A percentile compares a stretch with the other conserved stretches of the same genome.
These are phyloP conservation scores for Pseudanteris insignis DNA, from an alignment of 2,888 invertebrate genomes.

Conservation along the genomic window DNA sequence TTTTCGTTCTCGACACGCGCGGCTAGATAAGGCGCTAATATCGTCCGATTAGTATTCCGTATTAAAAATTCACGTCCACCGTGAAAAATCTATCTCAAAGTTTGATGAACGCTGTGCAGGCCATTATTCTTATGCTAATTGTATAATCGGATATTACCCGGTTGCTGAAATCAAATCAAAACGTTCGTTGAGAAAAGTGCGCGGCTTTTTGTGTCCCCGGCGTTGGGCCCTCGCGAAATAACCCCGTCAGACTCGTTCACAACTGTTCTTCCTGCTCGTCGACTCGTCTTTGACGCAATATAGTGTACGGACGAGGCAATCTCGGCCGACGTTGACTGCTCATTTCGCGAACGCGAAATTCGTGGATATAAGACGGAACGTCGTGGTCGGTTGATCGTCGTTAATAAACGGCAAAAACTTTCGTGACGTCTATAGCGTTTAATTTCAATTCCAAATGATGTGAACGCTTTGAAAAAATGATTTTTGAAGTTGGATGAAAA, in stretches of 20 bases:
- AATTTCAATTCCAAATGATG: no score
- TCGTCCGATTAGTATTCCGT: conserved; percentile 60
- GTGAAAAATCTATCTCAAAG: conserved; percentile 65
- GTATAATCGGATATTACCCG: conserved; percentile 51
- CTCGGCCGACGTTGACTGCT: conserved; percentile 44
- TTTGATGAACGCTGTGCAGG: conserved; percentile 55
- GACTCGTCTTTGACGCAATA: conserved; percentile 7
- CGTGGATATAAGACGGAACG: background rate
- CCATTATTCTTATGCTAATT: conserved; percentile 67
- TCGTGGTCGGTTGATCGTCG: no score
- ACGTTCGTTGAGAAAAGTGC: conserved; percentile 47
- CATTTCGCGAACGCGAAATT: conserved; percentile 29
- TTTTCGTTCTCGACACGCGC: conserved; percentile 32
- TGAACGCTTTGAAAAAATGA: no score
- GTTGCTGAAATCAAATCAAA: conserved; percentile 56
- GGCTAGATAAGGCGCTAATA: conserved; percentile 59
- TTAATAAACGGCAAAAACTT: no score
- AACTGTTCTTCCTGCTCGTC: no score
- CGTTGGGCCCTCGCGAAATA: no score
- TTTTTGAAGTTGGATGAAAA: no score
- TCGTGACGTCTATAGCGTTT: no score
- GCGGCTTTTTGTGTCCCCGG: conserved; percentile 38
- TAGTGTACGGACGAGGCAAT: conserved; percentile 40
- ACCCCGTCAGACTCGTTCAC: no score
- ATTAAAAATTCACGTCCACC: conserved; percentile 52